Evolutionary conservation across 2,888 invertebrate species (phyloP), one percentile per base, ranked within the genome.

Genomic region (Agrochola lychnidis): DNA sequence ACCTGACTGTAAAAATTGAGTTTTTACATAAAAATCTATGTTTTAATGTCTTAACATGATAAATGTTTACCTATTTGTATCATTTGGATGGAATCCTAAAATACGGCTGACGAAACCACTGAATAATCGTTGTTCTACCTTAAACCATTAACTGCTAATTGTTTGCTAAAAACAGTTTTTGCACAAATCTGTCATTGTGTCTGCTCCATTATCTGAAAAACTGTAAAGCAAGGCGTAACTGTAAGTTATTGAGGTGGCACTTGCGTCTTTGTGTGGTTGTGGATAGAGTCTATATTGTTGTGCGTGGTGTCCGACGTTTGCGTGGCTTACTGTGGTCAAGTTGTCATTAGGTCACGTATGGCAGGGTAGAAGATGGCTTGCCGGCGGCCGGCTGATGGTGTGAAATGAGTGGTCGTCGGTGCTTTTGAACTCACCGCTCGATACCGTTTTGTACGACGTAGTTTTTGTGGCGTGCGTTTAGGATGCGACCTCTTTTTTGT

Each of bases 401-500:
- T 96, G 96, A 96, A 96, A 95, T 93, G 94, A 95, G 92, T 91
- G 93, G 92, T 91, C 90, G 92, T 89, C 93, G 93, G 90, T 84
- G 78, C 91, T 89, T 96, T 96, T 96, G 95, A 96, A 91, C 93
- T 92, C 89, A 91, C 95, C 95, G 94, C 90, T 88, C 91, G 92
- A 92, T 94, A 95, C 96, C 95, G 96, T 96, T 96, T 93, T 93
- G 93, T 92, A 90, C 91, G 90, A 91, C 90, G 89, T 90, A 91
- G 90, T 96, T 96, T 96, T 96, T 96, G 94, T 96, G 89, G 88
- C 89, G 82, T 88, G 90, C 95, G 94, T 95, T 96, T 96, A 95
- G 95, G 95, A 95, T 93, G 92, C 94, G 92, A 93, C 94, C 94
- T 92, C 90, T 95, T 96, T 96, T 96, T 96, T 96, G 94, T 95